phyloP scores from a whole-genome alignment of 2,797 vertebrate genomes.

The Nyctibius grandis region DNA sequence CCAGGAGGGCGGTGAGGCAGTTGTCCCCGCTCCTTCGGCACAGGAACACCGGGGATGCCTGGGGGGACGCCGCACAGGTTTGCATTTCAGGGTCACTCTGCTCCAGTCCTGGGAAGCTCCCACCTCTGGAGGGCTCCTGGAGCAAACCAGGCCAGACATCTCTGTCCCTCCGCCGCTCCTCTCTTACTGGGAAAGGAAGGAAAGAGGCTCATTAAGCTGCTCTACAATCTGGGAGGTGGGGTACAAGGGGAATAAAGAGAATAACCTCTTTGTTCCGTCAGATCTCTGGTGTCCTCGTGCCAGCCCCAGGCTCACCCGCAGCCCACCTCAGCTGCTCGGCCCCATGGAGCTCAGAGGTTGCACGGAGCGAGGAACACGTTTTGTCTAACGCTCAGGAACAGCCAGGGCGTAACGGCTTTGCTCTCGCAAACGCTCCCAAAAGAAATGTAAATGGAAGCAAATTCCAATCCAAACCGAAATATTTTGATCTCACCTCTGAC shows the following conservation, averaged over 20 bases:
- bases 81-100: not conserved
- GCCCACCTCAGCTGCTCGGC: not conserved
- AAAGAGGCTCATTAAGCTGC: not conserved
- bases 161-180: not conserved
- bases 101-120: not conserved
- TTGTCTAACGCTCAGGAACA: not conserved
- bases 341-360: not conserved
- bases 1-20: fast-evolving
- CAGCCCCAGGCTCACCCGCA: not conserved
- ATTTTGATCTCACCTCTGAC: not conserved
- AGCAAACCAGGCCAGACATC: not conserved
- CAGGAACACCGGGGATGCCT: not conserved
- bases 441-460: not conserved
- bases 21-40: too few relatives aligned
- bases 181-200: not conserved
- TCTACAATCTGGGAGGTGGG: not conserved
- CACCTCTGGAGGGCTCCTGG: not conserved
- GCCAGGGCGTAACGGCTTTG: not conserved
- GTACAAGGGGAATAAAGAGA: not conserved
- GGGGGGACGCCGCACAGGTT: not conserved
- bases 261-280: not conserved
- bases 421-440: not conserved
- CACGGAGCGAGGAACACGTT: fast-evolving
- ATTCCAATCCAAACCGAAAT: not conserved
- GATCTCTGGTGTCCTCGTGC: not conserved